Percentiles rank a stretch among this genome's conserved stretches.
Conservation (phyloP, 2,797 vertebrate species). For the Malacoraja senta region DNA sequence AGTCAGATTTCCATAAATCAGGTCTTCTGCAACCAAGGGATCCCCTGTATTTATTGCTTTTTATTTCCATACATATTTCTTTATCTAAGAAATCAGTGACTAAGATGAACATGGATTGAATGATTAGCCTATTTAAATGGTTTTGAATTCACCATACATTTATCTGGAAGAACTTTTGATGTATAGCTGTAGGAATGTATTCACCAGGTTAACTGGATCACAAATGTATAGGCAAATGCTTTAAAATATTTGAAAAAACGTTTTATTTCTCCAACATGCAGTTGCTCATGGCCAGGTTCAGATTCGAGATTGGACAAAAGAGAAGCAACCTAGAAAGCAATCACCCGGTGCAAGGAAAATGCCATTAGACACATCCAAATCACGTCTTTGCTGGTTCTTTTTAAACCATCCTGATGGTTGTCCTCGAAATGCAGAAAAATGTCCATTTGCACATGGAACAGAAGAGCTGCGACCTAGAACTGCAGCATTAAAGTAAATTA, state of each 20-base stretch:
- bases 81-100: neutral
- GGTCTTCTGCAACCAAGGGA: no score
- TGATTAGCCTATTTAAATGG: neutral
- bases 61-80: neutral
- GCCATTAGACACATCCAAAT: constrained; percentile 67
- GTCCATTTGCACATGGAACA: constrained; percentile 77
- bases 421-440: constrained; percentile 61
- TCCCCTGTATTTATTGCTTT: neutral
- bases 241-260: neutral
- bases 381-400: constrained; percentile 85
- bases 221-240: neutral
- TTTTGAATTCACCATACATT: neutral
- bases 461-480: constrained; percentile 65
- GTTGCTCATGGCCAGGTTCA: constrained; percentile 71
- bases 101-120: neutral
- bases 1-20: no score
- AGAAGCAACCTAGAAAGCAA: constrained; percentile 41
- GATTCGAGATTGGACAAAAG: constrained; percentile 78
- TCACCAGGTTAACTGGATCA: neutral
- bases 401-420: constrained; percentile 81
- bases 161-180: neutral
- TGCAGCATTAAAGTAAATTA: constrained; percentile 45
- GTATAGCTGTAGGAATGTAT: neutral
- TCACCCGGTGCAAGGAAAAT: constrained; percentile 48
- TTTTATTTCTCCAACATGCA: constrained; percentile 41